Evolutionary conservation across 2,797 vertebrate genomes (phyloP), one percentile per base, ranked within the genome.

Genomic region (Allobates femoralis): DNA sequence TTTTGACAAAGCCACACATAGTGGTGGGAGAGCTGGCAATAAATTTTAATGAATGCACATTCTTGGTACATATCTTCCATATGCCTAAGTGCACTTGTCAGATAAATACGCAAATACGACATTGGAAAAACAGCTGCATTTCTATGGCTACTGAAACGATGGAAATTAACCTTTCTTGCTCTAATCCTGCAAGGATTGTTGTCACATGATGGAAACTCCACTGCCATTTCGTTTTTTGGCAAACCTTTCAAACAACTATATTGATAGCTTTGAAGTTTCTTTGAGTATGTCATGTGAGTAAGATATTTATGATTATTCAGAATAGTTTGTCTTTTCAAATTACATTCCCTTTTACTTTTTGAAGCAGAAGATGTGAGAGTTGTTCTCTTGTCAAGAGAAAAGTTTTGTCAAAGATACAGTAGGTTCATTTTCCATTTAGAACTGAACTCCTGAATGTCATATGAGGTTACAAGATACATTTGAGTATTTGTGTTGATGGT

Each of bases 231-330:
- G 56, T 41, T 46, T 80, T 83, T 81, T 88, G 83, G 78, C 78
- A 85, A 34, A 67, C 62, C 77, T 90, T 87, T 87, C 66, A 85
- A 14, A 41, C 75, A 86, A 64, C 46, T 81, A 83, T 41, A 86
- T 64, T 84, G 62, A 56, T 41, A 73, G 58, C 74, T 86, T 76
- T 79, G 74, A 84, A 86, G 50, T 76, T 90, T 18, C 30, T 60
- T 84, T 79, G 81, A 82, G 74, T 85, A 50, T 89, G 51, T 89
- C 81, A 88, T 87, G 81, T 86, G 87, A 83, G 62, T 78, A 74
- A 86, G 82, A 69, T 88, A 85, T 84, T 89, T 88, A 55, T 84
- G 41, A 55, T 87, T 83, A 75, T 81, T 86, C 78, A 73, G 55
- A 82, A 64, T 86, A 50, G 53, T 88, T 86, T 87, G 78, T 79